Evolutionary conservation across 2,113 vertebrate species (phyloP), one percentile per base, ranked within the genome.

Genomic region (Tragelaphus strepsiceros): DNA sequence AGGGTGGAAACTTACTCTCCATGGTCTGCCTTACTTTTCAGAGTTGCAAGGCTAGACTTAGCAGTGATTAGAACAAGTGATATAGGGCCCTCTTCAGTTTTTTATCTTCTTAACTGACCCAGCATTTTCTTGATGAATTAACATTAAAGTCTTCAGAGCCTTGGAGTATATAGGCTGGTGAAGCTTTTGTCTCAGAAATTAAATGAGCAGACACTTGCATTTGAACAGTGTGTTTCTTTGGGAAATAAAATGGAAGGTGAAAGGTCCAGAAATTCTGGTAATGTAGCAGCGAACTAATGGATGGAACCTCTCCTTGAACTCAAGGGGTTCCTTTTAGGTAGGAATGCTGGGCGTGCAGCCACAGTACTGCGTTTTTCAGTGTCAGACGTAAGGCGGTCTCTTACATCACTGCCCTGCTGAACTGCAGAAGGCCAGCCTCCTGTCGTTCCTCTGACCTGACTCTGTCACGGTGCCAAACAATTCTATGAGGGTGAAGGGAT

Each of bases 201-300:
- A 96, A 96, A 67, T 2, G 30, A 88, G 39, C 54, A 96, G 74
- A 71, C 26, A 56, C n/a, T 84, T 92, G 61, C 51, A 93, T 87
- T 88, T 59, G 61, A 56, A 83, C 49, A 67, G 3, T 89, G 8
- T 88, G 7, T 51, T 94, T 88, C 54, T 91, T 91, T 39, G 53
- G 30, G 35, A 94, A 88, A 94, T 94, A 95, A 94, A 94, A 90
- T 13, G 59, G 22, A 88, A 84, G 53, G 61, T 46, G 46, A 90
- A 95, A 97, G 80, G 46, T 64, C 86, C 61, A 74, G 78, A 96
- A 61, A 77, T 92, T 91, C 91, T 81, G 43, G 86, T 43, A 64
- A 53, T 16, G 35, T 74, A 74, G 49, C 21, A 61, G 16, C 56
- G 35, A 93, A 54, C n/a, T 83, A 53, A 2, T 32, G 78, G 46